phyloP scores from a whole-genome alignment of 2,797 vertebrate genomes.

The Lates japonicus region DNA sequence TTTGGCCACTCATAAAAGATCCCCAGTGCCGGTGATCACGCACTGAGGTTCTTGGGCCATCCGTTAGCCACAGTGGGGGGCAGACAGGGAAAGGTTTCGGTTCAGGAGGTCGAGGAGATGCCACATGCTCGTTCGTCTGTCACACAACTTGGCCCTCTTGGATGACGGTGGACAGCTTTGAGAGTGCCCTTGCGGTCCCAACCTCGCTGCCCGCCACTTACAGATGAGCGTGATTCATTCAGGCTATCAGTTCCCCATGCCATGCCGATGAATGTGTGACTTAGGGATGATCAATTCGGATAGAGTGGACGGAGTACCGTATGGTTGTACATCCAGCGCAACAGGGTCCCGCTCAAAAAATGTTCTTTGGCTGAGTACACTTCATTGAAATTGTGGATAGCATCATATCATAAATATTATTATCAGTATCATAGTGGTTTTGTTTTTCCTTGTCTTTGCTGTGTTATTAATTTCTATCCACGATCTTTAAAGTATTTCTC shows the following conservation, averaged over 20 bases:
- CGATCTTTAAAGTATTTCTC: background rate
- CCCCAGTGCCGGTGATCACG: constrained; percentile 68
- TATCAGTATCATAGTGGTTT: background rate
- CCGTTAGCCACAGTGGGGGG: constrained; percentile 71
- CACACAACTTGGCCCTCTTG: constrained; percentile 65
- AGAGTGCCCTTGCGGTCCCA: constrained; percentile 43
- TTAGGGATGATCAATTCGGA: constrained; percentile 29
- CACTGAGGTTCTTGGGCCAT: constrained; percentile 60
- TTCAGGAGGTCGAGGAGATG: constrained; percentile 79
- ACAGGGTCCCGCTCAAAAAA: background rate
- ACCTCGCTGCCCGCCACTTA: constrained; percentile 34
- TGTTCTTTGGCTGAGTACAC: background rate
- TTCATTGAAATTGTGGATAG: background rate
- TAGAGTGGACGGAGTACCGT: constrained; percentile 29
- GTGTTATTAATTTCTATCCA: background rate
- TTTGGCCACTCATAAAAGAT: constrained; percentile 73
- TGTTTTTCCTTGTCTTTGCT: background rate
- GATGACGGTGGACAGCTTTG: constrained; percentile 75
- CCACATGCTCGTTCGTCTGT: constrained; percentile 84
- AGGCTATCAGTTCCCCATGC: constrained; percentile 52
- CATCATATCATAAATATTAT: background rate
- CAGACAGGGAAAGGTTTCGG: constrained; percentile 72
- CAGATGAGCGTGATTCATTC: constrained; percentile 61
- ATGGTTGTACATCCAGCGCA: background rate
- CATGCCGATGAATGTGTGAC: constrained; percentile 51